A percentile compares a stretch with the other conserved stretches of the same genome.
Conservation (phyloP, 2,797 vertebrate species). For the Perodicticus potto region DNA sequence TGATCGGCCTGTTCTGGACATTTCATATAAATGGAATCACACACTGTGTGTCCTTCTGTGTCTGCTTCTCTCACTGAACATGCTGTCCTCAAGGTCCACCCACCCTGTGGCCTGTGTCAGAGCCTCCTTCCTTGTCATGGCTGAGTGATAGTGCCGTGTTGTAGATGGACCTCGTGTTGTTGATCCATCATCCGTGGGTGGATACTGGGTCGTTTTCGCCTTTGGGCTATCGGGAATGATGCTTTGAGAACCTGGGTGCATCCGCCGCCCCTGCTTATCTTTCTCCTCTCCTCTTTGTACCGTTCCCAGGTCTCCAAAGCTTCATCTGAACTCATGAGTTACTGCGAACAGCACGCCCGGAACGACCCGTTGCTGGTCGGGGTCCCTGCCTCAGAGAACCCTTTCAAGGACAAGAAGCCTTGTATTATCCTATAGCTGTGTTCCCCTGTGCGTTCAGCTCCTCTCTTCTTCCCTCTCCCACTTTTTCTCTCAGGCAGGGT, state of each 20-base stretch:
- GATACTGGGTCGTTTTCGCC: fast-evolving
- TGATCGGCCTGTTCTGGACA: fast-evolving
- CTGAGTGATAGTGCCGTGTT: neutral
- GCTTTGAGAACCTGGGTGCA: fast-evolving
- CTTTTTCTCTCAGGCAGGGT: neutral
- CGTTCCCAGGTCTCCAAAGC: conserved; percentile 94
- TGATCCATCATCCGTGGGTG: fast-evolving
- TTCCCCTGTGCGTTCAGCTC: fast-evolving
- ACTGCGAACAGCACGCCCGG: conserved; percentile 97
- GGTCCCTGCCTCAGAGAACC: conserved; percentile 97
- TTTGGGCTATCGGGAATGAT: fast-evolving
- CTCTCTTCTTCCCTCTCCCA: neutral
- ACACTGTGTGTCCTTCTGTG: neutral
- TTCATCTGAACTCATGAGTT: conserved; percentile 96
- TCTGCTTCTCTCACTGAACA: neutral
- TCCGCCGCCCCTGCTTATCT: neutral
- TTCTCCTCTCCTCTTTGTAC: neutral
- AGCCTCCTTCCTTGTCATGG: fast-evolving
- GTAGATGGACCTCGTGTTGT: fast-evolving
- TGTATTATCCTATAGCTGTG: conserved; percentile 96
- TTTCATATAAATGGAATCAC: fast-evolving
- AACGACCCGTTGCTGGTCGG: conserved; percentile 96
- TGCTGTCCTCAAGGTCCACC: fast-evolving
- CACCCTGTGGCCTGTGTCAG: fast-evolving
- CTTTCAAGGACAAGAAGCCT: conserved; percentile 99